These are phyloP conservation scores for Entelurus aequoreus DNA, from an alignment of 2,113 vertebrate species.

Conservation along the genomic window DNA sequence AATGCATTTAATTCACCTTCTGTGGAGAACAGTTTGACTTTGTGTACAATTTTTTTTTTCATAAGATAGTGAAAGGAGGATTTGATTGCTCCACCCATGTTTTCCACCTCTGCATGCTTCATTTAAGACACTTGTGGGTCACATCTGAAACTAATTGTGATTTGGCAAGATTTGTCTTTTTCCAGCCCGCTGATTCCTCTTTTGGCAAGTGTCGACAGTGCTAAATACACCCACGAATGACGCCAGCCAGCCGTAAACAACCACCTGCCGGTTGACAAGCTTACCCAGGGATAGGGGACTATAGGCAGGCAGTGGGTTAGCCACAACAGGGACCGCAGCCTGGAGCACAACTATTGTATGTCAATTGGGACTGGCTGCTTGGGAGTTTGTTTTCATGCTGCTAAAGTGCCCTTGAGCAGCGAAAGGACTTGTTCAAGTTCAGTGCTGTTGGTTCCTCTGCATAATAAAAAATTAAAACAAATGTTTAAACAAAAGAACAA, in stretches of 20 bases:
- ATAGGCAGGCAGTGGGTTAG: neutral
- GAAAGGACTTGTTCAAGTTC: too few species aligned
- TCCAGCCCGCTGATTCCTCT: neutral
- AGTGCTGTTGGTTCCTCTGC: too few species aligned
- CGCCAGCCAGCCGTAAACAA: neutral
- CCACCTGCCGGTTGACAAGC: neutral
- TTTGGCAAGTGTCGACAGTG: neutral
- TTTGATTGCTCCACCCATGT: neutral
- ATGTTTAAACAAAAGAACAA: neutral
- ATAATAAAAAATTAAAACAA: neutral
- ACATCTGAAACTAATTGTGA: neutral
- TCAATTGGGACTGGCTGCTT: too few species aligned
- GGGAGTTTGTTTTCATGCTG: too few species aligned
- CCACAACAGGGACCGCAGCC: neutral
- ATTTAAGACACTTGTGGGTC: neutral
- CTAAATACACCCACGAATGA: neutral
- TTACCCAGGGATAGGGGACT: neutral
- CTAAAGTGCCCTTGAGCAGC: too few species aligned
- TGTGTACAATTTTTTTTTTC: neutral
- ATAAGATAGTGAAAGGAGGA: neutral
- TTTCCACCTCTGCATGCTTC: constrained; percentile 1
- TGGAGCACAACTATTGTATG: neutral
- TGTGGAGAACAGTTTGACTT: constrained; percentile 1
- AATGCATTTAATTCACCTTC: constrained; percentile 2
- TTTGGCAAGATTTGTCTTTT: neutral